Evolutionary conservation across 2,797 vertebrate species (phyloP).

Genomic region (Coreius guichenoti): DNA sequence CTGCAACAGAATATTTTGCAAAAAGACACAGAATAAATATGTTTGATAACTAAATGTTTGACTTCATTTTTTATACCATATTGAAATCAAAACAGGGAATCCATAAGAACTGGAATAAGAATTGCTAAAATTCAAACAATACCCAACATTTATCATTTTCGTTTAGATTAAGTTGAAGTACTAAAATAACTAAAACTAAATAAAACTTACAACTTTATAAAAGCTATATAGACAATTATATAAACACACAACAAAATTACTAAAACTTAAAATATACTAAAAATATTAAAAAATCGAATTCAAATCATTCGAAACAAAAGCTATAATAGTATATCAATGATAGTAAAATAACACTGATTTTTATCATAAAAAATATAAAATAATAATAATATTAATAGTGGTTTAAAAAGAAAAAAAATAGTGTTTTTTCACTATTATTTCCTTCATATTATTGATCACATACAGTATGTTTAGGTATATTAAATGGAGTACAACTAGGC

Average conservation of each 20-base stretch:
- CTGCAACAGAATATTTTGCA: too few relatives aligned
- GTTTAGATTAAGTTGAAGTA: not conserved
- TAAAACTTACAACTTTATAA: not conserved
- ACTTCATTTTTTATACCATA: too few relatives aligned
- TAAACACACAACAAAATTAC: not conserved
- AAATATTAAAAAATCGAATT: not conserved
- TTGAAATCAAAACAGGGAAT: too few relatives aligned
- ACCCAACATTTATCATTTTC: not conserved
- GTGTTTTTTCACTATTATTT: not conserved
- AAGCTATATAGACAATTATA: not conserved
- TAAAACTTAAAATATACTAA: not conserved
- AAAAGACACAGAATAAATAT: too few relatives aligned
- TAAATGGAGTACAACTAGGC: not conserved
- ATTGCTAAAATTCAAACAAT: not conserved
- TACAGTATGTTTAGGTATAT: not conserved
- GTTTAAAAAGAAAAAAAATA: not conserved
- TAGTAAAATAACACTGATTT: not conserved
- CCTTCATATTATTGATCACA: not conserved
- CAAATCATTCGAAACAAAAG: not conserved
- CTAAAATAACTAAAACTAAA: not conserved
- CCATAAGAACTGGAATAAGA: too few relatives aligned
- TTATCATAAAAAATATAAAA: not conserved
- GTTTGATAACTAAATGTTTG: too few relatives aligned
- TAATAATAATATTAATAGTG: too few relatives aligned
- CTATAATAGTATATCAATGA: not conserved